phyloP scores from a whole-genome alignment of 2,113 vertebrate genomes.

The Seriola dumerili region DNA sequence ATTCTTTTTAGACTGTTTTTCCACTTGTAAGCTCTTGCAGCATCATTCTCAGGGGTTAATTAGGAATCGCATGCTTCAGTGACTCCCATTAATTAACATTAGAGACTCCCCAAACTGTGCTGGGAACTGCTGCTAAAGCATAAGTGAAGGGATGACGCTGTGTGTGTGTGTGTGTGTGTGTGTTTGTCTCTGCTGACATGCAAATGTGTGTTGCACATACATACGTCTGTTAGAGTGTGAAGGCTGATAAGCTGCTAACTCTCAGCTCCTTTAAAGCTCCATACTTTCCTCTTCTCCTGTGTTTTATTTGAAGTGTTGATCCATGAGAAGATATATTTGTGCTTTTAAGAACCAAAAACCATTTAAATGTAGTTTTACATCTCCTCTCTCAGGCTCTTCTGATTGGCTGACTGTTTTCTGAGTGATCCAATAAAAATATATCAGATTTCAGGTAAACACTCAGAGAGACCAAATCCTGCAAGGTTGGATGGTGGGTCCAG shows the following conservation, averaged over 20 bases:
- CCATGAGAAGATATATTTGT: too few relatives aligned
- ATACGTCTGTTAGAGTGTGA: slow-evolving; percentile 14
- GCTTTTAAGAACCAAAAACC: too few relatives aligned
- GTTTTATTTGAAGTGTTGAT: too few relatives aligned
- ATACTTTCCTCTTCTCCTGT: too few relatives aligned
- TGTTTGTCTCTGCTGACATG: slow-evolving; percentile 22
- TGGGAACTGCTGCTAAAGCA: slow-evolving; percentile 35
- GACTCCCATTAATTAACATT: slow-evolving; percentile 76
- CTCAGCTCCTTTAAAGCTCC: slow-evolving; percentile 12
- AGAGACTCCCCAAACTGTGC: slow-evolving; percentile 61
- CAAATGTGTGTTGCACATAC: not conserved
- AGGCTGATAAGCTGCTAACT: slow-evolving; percentile 29
- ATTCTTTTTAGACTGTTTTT: slow-evolving; percentile 51
- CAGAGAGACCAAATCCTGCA: too few relatives aligned
- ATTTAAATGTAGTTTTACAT: too few relatives aligned
- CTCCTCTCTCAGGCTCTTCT: too few relatives aligned
- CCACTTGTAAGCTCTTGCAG: slow-evolving; percentile 39
- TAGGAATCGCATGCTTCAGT: slow-evolving; percentile 63
- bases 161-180: slow-evolving; percentile 10
- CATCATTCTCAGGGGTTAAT: slow-evolving; percentile 72
- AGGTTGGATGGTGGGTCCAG: too few relatives aligned
- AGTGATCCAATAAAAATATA: too few relatives aligned
- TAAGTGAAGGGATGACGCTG: slow-evolving; percentile 22
- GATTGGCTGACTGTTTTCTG: too few relatives aligned
- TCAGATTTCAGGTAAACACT: too few relatives aligned